Evolutionary conservation across 2,797 vertebrate species (phyloP), one percentile per base, ranked within the genome.

Genomic region (Scolopax bukidnonensis): DNA sequence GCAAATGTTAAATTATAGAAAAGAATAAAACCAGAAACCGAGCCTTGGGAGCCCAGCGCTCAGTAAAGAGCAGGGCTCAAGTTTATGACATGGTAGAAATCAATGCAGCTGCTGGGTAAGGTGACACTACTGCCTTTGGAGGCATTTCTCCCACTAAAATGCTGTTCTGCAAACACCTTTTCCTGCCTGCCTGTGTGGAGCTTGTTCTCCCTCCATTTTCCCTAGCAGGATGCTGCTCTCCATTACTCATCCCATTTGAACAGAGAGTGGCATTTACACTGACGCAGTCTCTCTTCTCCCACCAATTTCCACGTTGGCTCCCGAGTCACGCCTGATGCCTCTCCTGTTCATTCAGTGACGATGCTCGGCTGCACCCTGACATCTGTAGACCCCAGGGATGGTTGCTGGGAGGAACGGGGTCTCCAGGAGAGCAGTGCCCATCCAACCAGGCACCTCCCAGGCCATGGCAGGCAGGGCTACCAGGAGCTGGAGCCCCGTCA

Each of bases 1-100:
- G n/a, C 43, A 59, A 71, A 67, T 53, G 27, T 10, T 69, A 59
- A 60, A 53, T 56, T 23, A 56, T 7, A 51, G 57, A 20, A 68
- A 50, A 61, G 68, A 64, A 57, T 41, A 60, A 86, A 60, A 33
- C 19, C 59, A 77, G 78, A 70, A 80, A 32, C 16, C 0, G 5
- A 74, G 41, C 24, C 38, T 32, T 0, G 7, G 43, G 65, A 77
- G 43, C 47, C 24, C 0, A 0, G 33, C 0, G 6, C 76, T 76
- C 30, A 15, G 25, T 40, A 40, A 79, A 51, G 61, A 74, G 61
- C 38, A 28, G 19, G 14, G 54, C 33, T 70, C 48, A 12, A 9
- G 36, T 57, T 84, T 65, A 61, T 5, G 38, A 16, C 57, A 11
- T 1, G 8, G 47, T 64, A 69, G 56, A 57, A 77, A 84, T 45